Conservation (phyloP, 2,113 vertebrate species). For the Oreamnos americanus region DNA sequence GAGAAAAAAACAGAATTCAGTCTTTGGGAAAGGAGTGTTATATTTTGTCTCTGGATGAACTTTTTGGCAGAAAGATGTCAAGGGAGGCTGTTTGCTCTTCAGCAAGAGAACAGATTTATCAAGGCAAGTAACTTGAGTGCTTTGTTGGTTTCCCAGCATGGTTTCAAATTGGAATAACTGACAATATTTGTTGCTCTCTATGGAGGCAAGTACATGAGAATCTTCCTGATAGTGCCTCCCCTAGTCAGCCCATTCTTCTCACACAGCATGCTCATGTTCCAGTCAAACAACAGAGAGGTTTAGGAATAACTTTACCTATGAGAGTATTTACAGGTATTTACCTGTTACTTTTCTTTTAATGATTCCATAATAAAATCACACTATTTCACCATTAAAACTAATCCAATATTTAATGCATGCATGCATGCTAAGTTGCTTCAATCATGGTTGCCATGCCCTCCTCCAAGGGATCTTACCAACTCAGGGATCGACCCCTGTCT, state of each 20-base stretch:
- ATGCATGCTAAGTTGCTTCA: not conserved
- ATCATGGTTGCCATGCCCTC: not conserved
- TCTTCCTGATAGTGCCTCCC: accelerated
- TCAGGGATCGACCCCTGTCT: not conserved
- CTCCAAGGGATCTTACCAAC: not conserved
- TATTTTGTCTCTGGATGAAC: not conserved
- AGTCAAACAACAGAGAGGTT: not conserved
- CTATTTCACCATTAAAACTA: not conserved
- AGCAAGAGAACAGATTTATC: not conserved
- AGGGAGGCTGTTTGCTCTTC: not conserved
- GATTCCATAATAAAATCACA: not conserved
- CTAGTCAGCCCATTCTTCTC: not conserved
- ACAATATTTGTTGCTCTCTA: not conserved
- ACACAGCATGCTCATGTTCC: not conserved
- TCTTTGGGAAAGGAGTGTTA: not conserved
- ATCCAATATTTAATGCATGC: not conserved
- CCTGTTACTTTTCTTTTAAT: not conserved
- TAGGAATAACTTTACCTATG: not conserved
- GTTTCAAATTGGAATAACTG: not conserved
- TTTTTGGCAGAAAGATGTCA: not conserved
- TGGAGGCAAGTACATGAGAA: not conserved
- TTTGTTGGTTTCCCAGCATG: not conserved
- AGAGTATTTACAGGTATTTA: not conserved
- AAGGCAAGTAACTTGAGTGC: not conserved
- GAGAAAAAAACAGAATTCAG: not conserved